Evolutionary conservation across 2,797 vertebrate species (phyloP).

Genomic region (Glossophaga mutica): DNA sequence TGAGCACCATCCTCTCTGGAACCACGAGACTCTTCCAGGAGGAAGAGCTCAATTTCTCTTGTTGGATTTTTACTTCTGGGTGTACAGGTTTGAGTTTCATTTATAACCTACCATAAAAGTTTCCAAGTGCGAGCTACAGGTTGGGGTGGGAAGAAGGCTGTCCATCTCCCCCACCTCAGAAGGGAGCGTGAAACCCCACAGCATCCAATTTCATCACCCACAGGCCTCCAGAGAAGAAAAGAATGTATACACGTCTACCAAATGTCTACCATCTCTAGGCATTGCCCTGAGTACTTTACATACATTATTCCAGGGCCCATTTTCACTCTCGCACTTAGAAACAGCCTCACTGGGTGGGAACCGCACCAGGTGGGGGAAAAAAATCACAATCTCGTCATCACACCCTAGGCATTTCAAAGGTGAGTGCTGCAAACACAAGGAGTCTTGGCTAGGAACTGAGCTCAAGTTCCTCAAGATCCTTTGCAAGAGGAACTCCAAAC

Average conservation of each 20-base stretch:
- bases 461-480: conserved; percentile 5
- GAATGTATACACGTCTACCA: background rate
- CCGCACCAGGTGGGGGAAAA: rapidly evolving
- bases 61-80: background rate
- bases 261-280: background rate
- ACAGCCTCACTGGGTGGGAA: background rate
- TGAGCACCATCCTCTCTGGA: background rate
- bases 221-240: background rate
- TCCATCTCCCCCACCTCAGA: background rate
- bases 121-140: background rate
- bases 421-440: background rate
- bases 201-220: background rate
- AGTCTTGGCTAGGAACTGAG: background rate
- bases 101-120: conserved; percentile 18
- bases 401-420: background rate
- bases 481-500: background rate
- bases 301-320: background rate
- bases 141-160: background rate
- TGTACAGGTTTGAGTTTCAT: background rate
- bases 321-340: conserved; percentile 6
- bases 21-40: background rate
- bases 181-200: background rate
- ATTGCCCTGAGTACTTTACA: background rate
- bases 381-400: background rate
- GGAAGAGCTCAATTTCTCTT: background rate